Evolutionary conservation across 2,113 vertebrate species (phyloP).

Genomic region (Istiophorus platypterus): DNA sequence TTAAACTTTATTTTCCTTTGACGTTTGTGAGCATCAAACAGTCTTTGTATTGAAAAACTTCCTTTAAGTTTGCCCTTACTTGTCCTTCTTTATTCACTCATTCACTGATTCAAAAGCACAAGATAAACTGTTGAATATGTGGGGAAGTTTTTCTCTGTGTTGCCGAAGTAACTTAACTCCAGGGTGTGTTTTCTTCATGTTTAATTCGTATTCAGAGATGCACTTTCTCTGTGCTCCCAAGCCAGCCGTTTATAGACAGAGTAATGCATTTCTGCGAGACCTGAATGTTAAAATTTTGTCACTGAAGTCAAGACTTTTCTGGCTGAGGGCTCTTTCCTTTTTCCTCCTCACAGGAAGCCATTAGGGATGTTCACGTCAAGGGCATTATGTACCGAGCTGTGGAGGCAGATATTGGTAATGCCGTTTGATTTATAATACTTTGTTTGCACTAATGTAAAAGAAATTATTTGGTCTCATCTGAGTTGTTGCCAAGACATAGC

Average conservation of each 20-base stretch:
- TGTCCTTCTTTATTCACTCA: constrained; percentile 13
- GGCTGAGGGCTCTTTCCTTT: constrained; percentile 47
- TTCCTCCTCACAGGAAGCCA: constrained; percentile 89
- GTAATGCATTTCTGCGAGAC: constrained; percentile 53
- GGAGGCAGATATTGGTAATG: constrained; percentile 94
- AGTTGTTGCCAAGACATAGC: constrained; percentile 16
- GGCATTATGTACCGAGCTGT: constrained; percentile 97
- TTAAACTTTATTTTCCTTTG: constrained; percentile 1
- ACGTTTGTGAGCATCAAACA: constrained; percentile 19
- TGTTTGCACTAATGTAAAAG: constrained; percentile 2
- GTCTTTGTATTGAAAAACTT: constrained; percentile 24
- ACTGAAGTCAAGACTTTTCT: constrained; percentile 45
- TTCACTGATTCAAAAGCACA: constrained; percentile 25
- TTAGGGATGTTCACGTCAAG: constrained; percentile 96
- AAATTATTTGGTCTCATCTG: constrained; percentile 1
- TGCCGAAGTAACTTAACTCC: constrained; percentile 49
- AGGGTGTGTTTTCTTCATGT: constrained; percentile 48
- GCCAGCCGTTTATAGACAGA: constrained; percentile 52
- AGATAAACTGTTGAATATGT: not conserved
- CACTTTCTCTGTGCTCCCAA: constrained; percentile 54
- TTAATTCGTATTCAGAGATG: constrained; percentile 68
- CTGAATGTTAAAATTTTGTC: constrained; percentile 63
- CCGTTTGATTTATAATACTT: constrained; percentile 31
- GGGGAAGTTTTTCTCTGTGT: constrained; percentile 36
- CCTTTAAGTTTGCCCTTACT: constrained; percentile 13